phyloP scores from a whole-genome alignment of 2,888 invertebrate genomes.

The Rotaria macrura region DNA sequence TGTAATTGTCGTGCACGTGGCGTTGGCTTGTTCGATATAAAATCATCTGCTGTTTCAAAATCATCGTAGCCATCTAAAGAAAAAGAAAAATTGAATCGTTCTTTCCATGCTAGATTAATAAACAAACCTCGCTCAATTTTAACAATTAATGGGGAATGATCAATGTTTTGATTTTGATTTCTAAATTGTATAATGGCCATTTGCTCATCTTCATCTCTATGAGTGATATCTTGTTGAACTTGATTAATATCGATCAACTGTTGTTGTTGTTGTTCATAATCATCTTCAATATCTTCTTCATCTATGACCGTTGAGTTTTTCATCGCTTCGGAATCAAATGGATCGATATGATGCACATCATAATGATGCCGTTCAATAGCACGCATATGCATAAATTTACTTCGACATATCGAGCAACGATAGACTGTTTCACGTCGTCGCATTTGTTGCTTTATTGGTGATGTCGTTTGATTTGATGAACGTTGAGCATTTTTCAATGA shows the following conservation, averaged over 20 bases:
- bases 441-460: not conserved
- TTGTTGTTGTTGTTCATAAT: not conserved
- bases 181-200: not conserved
- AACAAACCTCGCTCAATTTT: not conserved
- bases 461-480: not conserved
- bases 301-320: not conserved
- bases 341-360: slow-evolving; percentile 7
- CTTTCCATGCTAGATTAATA: too few relatives aligned
- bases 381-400: not conserved
- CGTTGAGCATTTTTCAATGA: not conserved
- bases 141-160: not conserved
- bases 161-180: not conserved
- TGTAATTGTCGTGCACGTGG: not conserved
- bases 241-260: not conserved
- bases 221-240: not conserved
- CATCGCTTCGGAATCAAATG: not conserved
- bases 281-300: not conserved
- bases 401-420: not conserved
- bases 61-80: slow-evolving; percentile 2
- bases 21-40: not conserved
- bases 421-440: not conserved
- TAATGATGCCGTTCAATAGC: not conserved
- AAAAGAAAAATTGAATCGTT: too few relatives aligned
- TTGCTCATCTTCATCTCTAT: not conserved
- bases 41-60: slow-evolving; percentile 15